These are phyloP conservation scores for Ormyrus nitidulus DNA, from an alignment of 2,888 invertebrate genomes.

Conservation along the genomic window DNA sequence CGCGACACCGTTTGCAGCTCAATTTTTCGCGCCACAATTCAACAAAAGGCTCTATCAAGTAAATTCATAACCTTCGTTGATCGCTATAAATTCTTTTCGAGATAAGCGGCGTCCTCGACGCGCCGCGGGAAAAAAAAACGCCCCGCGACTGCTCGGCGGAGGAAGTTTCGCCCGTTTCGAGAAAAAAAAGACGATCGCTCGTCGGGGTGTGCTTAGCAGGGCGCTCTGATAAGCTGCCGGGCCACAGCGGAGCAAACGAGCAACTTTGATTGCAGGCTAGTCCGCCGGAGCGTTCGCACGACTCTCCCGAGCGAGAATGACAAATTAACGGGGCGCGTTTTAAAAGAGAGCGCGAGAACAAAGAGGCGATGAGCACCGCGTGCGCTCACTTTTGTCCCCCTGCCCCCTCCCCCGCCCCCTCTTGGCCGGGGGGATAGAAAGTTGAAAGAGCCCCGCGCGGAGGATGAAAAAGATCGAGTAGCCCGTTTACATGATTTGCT, in stretches of 20 bases:
- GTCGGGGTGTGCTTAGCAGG: background rate
- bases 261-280: conserved; percentile 35
- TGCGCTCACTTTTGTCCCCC: conserved; percentile 20
- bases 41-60: too few species aligned
- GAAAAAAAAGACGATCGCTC: background rate
- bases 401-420: too few species aligned
- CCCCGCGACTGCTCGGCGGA: background rate
- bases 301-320: conserved; percentile 31
- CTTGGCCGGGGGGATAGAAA: background rate
- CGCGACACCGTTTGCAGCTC: too few species aligned
- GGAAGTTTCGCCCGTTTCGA: background rate
- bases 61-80: too few species aligned
- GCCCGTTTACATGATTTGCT: conserved; percentile 45
- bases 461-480: conserved; percentile 47
- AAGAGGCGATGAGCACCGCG: conserved; percentile 9
- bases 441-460: conserved; percentile 17
- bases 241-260: background rate
- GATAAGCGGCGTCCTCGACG: too few species aligned
- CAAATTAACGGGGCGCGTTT: conserved; percentile 38
- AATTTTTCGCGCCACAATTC: too few species aligned
- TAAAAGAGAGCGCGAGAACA: conserved; percentile 18
- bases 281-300: background rate
- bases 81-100: too few species aligned
- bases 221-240: conserved; percentile 13
- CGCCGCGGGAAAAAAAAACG: too few species aligned